Conservation (phyloP, 2,113 vertebrate species). For the Amphiprion percula region DNA sequence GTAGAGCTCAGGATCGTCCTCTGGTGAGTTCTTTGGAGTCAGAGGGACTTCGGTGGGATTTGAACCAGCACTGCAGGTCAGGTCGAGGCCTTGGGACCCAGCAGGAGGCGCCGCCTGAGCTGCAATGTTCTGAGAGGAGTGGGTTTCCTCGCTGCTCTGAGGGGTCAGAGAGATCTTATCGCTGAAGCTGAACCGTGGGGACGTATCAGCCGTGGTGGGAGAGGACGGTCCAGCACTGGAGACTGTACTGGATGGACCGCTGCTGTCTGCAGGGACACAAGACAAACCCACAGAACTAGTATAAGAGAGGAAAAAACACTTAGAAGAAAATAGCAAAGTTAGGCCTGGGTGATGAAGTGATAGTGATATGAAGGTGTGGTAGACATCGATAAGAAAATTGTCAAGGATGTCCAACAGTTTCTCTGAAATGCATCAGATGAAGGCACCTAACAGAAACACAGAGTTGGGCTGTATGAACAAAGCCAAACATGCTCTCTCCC, state of each 20-base stretch:
- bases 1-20: constrained; percentile 40
- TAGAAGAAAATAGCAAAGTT: too few relatives aligned
- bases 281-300: background rate
- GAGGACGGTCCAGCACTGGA: constrained; percentile 96
- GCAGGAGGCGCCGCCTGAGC: constrained; percentile 32
- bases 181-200: constrained; percentile 90
- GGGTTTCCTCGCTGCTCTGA: constrained; percentile 87
- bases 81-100: constrained; percentile 29
- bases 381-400: too few relatives aligned
- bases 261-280: constrained; percentile 91
- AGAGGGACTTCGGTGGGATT: constrained; percentile 45
- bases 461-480: too few relatives aligned
- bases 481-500: too few relatives aligned
- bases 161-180: constrained; percentile 87
- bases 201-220: constrained; percentile 89
- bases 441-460: too few relatives aligned
- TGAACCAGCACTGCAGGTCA: background rate
- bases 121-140: constrained; percentile 67
- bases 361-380: too few relatives aligned
- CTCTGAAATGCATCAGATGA: too few relatives aligned
- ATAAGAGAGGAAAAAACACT: too few relatives aligned
- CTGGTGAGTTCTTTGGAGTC: constrained; percentile 62
- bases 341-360: too few relatives aligned
- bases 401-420: too few relatives aligned
- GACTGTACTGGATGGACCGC: constrained; percentile 95